Conservation (phyloP, 2,888 invertebrate genomes). For the Himalopsyche tibetana region DNA sequence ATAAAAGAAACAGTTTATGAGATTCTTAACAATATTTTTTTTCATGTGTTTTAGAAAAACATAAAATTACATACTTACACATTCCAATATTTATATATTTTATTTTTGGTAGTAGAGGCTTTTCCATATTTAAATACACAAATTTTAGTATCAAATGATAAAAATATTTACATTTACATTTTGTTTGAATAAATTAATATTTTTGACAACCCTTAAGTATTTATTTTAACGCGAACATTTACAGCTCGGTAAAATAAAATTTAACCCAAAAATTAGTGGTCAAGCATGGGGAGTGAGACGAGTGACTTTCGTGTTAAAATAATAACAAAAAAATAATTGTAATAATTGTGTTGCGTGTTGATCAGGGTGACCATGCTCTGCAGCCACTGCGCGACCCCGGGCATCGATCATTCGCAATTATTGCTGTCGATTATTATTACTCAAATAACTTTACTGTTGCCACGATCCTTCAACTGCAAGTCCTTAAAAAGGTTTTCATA, state of each 20-base stretch:
- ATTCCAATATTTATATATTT: no score
- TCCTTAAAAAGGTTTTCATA: neutral
- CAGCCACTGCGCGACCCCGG: constrained; percentile 44
- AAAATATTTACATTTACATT: no score
- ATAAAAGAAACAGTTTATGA: no score
- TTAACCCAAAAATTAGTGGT: neutral
- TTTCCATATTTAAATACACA: no score
- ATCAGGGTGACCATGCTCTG: constrained; percentile 47
- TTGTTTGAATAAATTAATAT: neutral
- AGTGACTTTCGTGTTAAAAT: constrained; percentile 47
- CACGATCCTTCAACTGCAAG: neutral
- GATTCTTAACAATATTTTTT: no score
- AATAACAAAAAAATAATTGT: neutral
- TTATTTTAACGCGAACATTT: neutral
- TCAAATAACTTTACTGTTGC: neutral
- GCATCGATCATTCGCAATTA: constrained; percentile 55
- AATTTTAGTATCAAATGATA: no score
- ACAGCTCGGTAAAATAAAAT: neutral
- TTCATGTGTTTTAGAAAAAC: no score
- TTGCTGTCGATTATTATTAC: constrained; percentile 37
- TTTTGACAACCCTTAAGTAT: neutral
- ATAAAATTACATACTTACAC: no score
- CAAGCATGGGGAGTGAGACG: constrained; percentile 34
- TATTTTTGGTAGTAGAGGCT: no score
- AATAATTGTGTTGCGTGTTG: constrained; percentile 56